Evolutionary conservation across 2,888 invertebrate species (phyloP).

Genomic region (Aphodius sticticus): DNA sequence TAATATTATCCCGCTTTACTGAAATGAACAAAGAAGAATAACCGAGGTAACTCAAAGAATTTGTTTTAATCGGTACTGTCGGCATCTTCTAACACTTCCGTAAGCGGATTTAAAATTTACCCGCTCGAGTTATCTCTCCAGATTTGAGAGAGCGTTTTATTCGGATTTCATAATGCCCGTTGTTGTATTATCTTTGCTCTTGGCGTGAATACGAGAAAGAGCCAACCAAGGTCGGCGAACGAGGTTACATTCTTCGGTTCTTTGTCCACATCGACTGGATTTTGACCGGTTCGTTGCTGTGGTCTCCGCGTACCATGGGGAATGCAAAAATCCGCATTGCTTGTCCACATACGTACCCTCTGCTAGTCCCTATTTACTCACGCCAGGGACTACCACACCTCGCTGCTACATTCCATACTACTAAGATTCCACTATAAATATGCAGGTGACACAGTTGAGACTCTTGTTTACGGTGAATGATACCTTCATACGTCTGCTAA

Average conservation of each 20-base stretch:
- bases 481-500: background rate
- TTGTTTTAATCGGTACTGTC: background rate
- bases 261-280: slow-evolving; percentile 4
- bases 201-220: background rate
- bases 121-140: background rate
- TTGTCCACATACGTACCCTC: slow-evolving; percentile 4
- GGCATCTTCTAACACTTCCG: background rate
- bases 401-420: background rate
- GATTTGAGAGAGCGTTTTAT: background rate
- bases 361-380: background rate
- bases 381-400: background rate
- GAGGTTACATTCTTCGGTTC: slow-evolving; percentile 4
- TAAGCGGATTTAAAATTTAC: background rate
- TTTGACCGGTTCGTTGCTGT: background rate
- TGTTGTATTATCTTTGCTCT: background rate
- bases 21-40: too few relatives aligned
- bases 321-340: slow-evolving; percentile 1
- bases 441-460: background rate
- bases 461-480: background rate
- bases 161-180: background rate
- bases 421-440: background rate
- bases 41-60: too few relatives aligned
- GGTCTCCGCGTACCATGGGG: background rate
- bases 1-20: too few relatives aligned
- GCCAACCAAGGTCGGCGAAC: slow-evolving; percentile 4